Evolutionary conservation across 2,888 invertebrate species (phyloP).

Genomic region (Physocephala rufipes): DNA sequence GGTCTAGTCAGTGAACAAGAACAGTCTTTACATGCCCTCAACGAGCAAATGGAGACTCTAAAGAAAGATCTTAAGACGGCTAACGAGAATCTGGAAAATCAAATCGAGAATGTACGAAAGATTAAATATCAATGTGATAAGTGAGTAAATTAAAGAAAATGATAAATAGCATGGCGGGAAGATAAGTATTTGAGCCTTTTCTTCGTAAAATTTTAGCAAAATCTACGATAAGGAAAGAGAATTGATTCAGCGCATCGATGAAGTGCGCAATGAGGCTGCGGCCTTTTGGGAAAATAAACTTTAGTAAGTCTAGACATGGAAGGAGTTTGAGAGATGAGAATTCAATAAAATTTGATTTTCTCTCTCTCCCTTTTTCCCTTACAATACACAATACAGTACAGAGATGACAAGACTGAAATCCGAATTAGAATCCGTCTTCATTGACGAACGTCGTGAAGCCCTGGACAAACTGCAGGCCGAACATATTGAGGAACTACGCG

Average conservation of each 20-base stretch:
- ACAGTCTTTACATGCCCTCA: conserved; percentile 67
- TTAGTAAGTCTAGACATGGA: too few relatives aligned
- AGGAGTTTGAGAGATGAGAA: not conserved
- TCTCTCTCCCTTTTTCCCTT: too few relatives aligned
- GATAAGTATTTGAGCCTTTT: not conserved
- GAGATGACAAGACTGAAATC: conserved; percentile 72
- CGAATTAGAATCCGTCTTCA: conserved; percentile 71
- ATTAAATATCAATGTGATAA: conserved; percentile 65
- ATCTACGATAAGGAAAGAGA: conserved; percentile 66
- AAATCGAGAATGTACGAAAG: conserved; percentile 66
- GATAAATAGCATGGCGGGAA: not conserved
- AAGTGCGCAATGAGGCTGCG: conserved; percentile 69
- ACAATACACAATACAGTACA: conserved; percentile 63
- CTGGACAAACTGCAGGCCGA: conserved; percentile 69
- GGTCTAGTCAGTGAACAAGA: conserved; percentile 71
- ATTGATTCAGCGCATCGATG: conserved; percentile 66
- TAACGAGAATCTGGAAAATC: conserved; percentile 68
- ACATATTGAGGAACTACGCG: conserved; percentile 70
- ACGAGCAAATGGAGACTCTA: conserved; percentile 69
- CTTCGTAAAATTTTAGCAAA: not conserved
- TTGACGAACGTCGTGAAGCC: conserved; percentile 71
- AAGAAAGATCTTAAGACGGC: conserved; percentile 68
- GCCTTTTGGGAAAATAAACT: conserved; percentile 74
- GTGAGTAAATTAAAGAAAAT: conserved; percentile 47
- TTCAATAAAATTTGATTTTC: too few relatives aligned